Evolutionary conservation across 53 echinoderm and acorn worm species (phyloP).

Genomic region (Paelopatides confundens): DNA sequence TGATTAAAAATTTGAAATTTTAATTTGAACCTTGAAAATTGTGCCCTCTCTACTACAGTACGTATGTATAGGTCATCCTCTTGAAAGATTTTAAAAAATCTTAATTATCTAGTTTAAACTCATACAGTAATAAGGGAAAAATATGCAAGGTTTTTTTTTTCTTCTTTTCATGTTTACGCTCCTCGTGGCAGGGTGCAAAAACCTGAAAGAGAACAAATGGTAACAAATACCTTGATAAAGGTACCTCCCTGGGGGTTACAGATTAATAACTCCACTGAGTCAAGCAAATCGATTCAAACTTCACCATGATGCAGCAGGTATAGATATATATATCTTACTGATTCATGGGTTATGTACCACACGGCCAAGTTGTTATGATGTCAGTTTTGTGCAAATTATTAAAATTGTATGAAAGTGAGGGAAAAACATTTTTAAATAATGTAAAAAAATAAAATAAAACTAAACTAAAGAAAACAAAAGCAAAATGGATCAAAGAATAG

Average conservation of each 20-base stretch:
- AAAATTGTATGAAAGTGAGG: too few species aligned
- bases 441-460: too few species aligned
- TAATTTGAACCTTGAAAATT: not conserved
- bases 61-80: too few species aligned
- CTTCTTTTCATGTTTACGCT: not conserved
- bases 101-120: too few species aligned
- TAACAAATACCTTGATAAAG: constrained; percentile 13
- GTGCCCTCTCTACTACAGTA: too few species aligned
- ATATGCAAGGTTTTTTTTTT: not conserved
- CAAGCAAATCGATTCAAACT: not conserved
- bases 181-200: not conserved
- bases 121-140: too few species aligned
- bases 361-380: not conserved
- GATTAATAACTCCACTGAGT: constrained; percentile 22
- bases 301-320: not conserved
- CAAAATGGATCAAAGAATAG: too few species aligned
- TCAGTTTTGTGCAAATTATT: too few species aligned
- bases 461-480: too few species aligned
- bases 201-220: not conserved
- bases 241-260: constrained; percentile 1
- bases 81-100: too few species aligned
- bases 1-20: not conserved
- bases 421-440: too few species aligned
- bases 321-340: not conserved
- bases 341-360: not conserved